Conservation (phyloP, 2,797 vertebrate genomes). For the Dryobates pubescens region DNA sequence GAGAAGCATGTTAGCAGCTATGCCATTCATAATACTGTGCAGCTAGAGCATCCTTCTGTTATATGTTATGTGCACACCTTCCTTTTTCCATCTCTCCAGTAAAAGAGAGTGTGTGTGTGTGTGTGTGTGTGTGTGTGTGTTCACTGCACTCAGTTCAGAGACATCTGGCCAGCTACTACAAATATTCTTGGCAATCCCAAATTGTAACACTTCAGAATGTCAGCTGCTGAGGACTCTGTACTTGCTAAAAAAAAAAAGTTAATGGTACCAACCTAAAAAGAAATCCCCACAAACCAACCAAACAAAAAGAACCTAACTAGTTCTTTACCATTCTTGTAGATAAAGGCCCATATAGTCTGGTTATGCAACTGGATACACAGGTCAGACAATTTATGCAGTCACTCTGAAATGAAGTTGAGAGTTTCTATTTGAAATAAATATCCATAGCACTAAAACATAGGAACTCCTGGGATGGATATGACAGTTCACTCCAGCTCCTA, state of each 20-base stretch:
- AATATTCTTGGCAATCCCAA: background rate
- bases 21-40: background rate
- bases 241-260: background rate
- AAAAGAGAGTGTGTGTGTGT: background rate
- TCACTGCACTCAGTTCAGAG: background rate
- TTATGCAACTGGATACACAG: conserved; percentile 1
- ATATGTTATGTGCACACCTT: background rate
- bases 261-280: background rate
- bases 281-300: background rate
- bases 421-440: background rate
- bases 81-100: background rate
- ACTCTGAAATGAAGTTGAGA: background rate
- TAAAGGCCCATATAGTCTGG: background rate
- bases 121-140: background rate
- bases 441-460: background rate
- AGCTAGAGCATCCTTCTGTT: background rate
- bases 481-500: background rate
- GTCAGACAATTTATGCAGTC: background rate
- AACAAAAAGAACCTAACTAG: background rate
- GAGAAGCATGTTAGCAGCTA: background rate
- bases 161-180: background rate
- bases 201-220: background rate
- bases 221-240: background rate
- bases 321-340: background rate
- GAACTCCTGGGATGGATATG: background rate